Base-by-base conservation (phyloP, 1,140 invertebrate genomes). In the Wiebesia pumilae region DNA sequence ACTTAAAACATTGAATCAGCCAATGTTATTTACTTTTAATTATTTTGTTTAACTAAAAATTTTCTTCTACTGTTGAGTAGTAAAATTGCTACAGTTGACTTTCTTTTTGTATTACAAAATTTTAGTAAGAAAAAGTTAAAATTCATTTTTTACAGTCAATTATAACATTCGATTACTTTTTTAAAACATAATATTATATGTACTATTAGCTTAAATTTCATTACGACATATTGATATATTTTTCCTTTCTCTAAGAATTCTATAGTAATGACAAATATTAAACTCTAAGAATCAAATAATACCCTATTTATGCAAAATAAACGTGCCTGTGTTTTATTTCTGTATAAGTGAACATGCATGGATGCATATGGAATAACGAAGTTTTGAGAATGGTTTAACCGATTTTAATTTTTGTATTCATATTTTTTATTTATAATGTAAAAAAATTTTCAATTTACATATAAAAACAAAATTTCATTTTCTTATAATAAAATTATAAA, bases 1-100 rank as follows among this genome's bases (percentile, higher is more conserved):
- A 98, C 93, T 95, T 98, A 81, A 98, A 98, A 93, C 92, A 93
- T 87, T 94, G 89, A 92, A 47, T 47, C 40, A 80, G n/a, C 14
- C 12, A 14, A 21, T 12, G 14, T 30, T 54, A 43, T 40, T 54
- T 33, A 38, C 16, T 82, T 88, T 51, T 78, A 30, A 77, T 33
- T 21, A 62, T 30, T 69, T 51, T 78, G 47, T 24, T 79, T 62
- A 79, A n/a, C 54, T 69, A 69, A 79, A 35, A 77, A 33, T 62
- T 65, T 84, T 40, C 16, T 73, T 16, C 62, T 77, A 62, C 16
- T 73, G 30, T 14, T n/a, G 9, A 38, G 69, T 58, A 79, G 19
- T 78, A 73, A 43, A 71, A 85, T 69, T 69, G 33, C 54, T 85
- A n/a, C 10, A 67, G 14, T 58, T 85, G 6, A 81, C 35, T 81